Percentiles rank a stretch among this genome's conserved stretches.
phyloP scores from a whole-genome alignment of 2,797 vertebrate genomes.

The Crenichthys baileyi region DNA sequence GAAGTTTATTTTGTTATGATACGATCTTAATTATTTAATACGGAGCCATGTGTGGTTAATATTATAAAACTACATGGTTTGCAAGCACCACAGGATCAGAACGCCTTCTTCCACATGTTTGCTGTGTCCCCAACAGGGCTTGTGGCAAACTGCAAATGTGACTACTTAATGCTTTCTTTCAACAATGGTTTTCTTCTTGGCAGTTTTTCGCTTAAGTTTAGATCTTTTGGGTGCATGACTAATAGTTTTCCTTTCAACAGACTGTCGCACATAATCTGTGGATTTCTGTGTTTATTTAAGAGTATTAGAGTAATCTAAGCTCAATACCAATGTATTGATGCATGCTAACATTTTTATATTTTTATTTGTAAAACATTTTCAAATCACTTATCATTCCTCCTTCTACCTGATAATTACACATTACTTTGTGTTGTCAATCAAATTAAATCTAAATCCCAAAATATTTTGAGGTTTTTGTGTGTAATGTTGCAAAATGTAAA shows the following conservation, averaged over 20 bases:
- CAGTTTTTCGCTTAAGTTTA: not conserved
- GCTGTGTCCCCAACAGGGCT: not conserved
- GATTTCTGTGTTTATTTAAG: no score
- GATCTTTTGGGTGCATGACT: not conserved
- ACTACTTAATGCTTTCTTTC: not conserved
- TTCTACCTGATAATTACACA: not conserved
- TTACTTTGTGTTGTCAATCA: not conserved
- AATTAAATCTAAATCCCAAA: not conserved
- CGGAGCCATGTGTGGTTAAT: no score
- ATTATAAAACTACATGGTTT: no score
- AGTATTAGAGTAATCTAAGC: no score
- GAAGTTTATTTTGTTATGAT: no score
- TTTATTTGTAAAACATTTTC: not conserved
- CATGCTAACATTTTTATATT: no score
- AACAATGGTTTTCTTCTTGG: not conserved
- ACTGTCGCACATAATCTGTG: not conserved
- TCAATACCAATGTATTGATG: no score
- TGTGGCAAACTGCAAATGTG: not conserved
- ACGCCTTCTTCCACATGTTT: no score
- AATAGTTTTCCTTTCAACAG: not conserved
- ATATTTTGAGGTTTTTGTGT: not conserved
- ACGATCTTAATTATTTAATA: no score
- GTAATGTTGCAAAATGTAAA: not conserved
- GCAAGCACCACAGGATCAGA: no score
- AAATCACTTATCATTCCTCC: not conserved